These are phyloP conservation scores for Turdus rufiventris DNA, from an alignment of 2,113 vertebrate species.

Conservation along the genomic window DNA sequence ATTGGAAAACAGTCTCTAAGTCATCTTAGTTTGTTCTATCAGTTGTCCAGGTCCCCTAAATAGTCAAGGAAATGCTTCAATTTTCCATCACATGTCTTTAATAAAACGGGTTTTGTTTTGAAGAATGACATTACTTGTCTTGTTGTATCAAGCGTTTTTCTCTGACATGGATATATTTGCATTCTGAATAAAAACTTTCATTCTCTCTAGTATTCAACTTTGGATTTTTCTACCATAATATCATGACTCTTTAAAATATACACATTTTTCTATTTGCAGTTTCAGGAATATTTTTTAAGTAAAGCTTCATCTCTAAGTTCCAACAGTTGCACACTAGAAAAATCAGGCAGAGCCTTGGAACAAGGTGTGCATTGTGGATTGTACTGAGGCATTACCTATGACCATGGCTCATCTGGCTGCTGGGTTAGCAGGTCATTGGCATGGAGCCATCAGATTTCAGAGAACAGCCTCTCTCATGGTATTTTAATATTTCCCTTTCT, in stretches of 20 bases:
- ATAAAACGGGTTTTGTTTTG: neutral
- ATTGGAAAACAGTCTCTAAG: neutral
- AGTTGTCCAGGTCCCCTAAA: neutral
- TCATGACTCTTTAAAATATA: neutral
- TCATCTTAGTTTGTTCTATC: neutral
- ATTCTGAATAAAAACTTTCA: neutral
- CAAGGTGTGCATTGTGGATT: slow-evolving; percentile 41
- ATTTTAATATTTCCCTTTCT: slow-evolving; percentile 49
- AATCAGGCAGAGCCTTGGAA: neutral
- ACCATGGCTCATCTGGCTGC: neutral
- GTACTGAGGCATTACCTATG: neutral
- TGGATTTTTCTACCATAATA: neutral
- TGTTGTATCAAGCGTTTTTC: neutral
- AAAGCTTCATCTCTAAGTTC: neutral
- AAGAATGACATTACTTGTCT: neutral
- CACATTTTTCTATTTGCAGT: neutral
- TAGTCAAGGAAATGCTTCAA: neutral
- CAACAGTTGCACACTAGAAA: neutral
- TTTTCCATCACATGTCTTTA: neutral
- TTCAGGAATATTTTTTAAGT: slow-evolving; percentile 2
- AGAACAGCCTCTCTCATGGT: slow-evolving; percentile 28
- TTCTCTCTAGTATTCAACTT: neutral
- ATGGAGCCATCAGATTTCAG: neutral
- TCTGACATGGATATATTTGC: neutral
- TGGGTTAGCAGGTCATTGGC: slow-evolving; percentile 53